Conservation (phyloP, 1,140 invertebrate species). For the Hypsibius dujardini region DNA sequence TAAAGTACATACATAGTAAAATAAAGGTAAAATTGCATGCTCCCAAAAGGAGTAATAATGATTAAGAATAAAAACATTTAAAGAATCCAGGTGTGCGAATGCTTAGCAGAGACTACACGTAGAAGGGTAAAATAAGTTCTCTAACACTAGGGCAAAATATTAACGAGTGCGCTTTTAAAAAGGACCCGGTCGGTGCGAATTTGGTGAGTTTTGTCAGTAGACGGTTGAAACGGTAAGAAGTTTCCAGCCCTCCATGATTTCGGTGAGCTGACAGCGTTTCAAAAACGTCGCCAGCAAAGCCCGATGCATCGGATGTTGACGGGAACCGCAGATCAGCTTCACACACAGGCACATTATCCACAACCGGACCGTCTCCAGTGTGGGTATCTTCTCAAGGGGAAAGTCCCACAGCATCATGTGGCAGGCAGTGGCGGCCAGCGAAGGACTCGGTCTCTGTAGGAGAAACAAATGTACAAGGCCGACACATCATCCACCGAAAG, state of each 20-base stretch:
- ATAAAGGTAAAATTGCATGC: too few species aligned
- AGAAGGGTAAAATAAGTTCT: too few species aligned
- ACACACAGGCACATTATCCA: conserved; percentile 1
- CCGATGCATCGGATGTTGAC: neutral
- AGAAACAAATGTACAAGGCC: conserved; percentile 21
- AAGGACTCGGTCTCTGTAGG: conserved; percentile 45
- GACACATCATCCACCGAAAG: conserved; percentile 21
- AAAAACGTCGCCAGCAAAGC: neutral
- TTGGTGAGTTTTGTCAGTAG: too few species aligned
- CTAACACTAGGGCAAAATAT: too few species aligned
- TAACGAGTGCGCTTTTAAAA: too few species aligned
- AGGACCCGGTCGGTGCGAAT: too few species aligned
- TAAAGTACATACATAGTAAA: too few species aligned
- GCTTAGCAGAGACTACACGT: too few species aligned
- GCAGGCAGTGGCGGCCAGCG: conserved; percentile 55
- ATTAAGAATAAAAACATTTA: too few species aligned
- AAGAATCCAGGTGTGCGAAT: too few species aligned
- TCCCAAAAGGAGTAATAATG: too few species aligned
- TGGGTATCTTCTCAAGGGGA: neutral
- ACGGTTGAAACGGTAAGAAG: conserved; percentile 2
- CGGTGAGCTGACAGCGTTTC: neutral
- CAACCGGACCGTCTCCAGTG: conserved; percentile 9
- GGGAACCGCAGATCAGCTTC: neutral
- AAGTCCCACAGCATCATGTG: conserved; percentile 53
- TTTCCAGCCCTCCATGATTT: neutral